Percentiles rank a stretch among this genome's conserved stretches.
Conservation (phyloP, 2,113 vertebrate species). For the Engraulis encrasicolus region DNA sequence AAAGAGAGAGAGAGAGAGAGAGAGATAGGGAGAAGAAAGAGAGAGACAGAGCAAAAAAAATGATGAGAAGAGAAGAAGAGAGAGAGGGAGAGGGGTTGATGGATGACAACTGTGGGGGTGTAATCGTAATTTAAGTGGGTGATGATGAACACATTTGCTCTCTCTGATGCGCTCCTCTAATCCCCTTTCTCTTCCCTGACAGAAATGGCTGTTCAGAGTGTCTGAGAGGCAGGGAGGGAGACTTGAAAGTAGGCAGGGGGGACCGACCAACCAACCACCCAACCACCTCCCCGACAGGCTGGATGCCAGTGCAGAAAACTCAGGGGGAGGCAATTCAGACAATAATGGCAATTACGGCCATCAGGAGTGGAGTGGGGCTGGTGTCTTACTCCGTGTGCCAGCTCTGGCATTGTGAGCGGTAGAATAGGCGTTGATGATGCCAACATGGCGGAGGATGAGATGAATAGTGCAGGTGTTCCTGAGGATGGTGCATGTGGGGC, state of each 20-base stretch:
- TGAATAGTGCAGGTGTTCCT: not conserved
- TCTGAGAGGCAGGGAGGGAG: not conserved
- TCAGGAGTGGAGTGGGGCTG: not conserved
- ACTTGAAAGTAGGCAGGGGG: not conserved
- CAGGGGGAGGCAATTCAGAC: not conserved
- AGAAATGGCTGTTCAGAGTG: not conserved
- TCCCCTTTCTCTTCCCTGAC: not conserved
- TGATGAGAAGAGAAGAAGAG: constrained; percentile 24
- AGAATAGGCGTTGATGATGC: not conserved
- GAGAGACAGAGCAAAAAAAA: too few relatives aligned
- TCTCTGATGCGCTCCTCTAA: not conserved
- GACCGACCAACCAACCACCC: too few relatives aligned
- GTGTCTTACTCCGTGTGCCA: not conserved
- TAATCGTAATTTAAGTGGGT: constrained; percentile 68
- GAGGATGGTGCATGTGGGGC: not conserved
- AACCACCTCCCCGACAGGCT: not conserved
- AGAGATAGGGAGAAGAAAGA: not conserved
- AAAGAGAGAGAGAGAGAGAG: constrained; percentile 41
- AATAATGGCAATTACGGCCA: constrained; percentile 18
- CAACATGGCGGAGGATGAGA: not conserved
- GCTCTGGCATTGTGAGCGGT: not conserved
- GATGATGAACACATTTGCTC: constrained; percentile 65
- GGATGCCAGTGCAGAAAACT: not conserved
- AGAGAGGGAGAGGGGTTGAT: too few relatives aligned
- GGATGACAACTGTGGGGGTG: constrained; percentile 55